A percentile compares a stretch with the other conserved stretches of the same genome.
These are phyloP conservation scores for Cotesia congregata DNA, from an alignment of 2,888 invertebrate genomes.

Conservation along the genomic window DNA sequence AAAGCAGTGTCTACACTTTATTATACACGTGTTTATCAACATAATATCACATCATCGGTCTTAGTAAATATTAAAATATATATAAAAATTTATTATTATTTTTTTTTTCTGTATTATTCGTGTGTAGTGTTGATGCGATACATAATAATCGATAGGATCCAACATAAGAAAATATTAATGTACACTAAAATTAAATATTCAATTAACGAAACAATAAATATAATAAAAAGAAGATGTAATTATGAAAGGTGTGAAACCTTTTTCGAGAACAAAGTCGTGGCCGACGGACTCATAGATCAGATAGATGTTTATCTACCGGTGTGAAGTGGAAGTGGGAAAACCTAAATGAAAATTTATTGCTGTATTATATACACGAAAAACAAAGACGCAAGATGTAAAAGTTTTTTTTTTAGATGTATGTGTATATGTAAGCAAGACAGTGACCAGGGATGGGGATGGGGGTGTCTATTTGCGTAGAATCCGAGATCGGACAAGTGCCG, in stretches of 20 bases:
- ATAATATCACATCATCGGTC: background rate
- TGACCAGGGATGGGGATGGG: slow-evolving; percentile 55
- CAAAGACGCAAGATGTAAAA: slow-evolving; percentile 36
- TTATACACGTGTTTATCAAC: background rate
- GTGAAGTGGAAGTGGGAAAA: background rate
- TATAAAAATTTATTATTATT: background rate
- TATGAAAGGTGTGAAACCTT: background rate
- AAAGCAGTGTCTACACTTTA: background rate
- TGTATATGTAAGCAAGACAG: slow-evolving; percentile 25
- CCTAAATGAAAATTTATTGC: slow-evolving; percentile 28
- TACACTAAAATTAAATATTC: background rate
- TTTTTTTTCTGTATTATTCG: too few species aligned
- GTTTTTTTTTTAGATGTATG: slow-evolving; percentile 28
- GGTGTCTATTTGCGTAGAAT: slow-evolving; percentile 66
- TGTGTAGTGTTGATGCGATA: too few species aligned
- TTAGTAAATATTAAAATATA: background rate
- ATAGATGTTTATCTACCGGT: background rate
- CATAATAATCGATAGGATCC: too few species aligned
- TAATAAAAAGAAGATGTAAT: background rate
- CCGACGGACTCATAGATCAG: background rate
- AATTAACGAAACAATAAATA: background rate
- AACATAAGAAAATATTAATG: too few species aligned
- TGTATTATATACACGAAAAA: slow-evolving; percentile 19
- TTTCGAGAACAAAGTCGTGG: background rate
- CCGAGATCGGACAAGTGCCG: slow-evolving; percentile 66